These are phyloP conservation scores for Brachyistius frenatus DNA, from an alignment of 2,113 vertebrate species.

Conservation along the genomic window DNA sequence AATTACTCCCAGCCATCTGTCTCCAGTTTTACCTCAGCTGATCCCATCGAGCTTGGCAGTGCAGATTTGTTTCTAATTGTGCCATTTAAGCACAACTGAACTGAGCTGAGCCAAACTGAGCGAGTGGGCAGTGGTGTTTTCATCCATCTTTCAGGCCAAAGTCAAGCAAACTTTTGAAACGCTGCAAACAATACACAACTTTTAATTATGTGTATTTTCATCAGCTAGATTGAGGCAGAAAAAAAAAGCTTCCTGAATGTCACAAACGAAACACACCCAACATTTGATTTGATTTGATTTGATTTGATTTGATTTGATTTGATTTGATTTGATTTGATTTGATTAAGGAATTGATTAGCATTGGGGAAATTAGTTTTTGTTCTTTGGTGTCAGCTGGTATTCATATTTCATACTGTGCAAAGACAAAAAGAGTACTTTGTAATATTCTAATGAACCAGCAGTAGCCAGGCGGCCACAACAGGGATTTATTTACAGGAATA, in stretches of 20 bases:
- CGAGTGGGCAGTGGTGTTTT: slow-evolving; percentile 50
- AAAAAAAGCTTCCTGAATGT: slow-evolving; percentile 40
- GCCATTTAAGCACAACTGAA: slow-evolving; percentile 52
- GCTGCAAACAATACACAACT: slow-evolving; percentile 4
- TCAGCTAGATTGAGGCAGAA: slow-evolving; percentile 11
- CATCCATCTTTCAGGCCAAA: slow-evolving; percentile 38
- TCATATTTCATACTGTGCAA: slow-evolving; percentile 25
- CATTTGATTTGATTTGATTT: not conserved
- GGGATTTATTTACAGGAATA: slow-evolving; percentile 22
- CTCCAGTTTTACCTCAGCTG: slow-evolving; percentile 65
- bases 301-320: too few relatives aligned
- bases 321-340: slow-evolving; percentile 3
- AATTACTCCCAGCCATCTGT: slow-evolving; percentile 75
- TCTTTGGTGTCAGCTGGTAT: slow-evolving; percentile 31
- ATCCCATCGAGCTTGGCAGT: slow-evolving; percentile 57
- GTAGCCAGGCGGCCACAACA: slow-evolving; percentile 6
- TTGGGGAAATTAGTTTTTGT: slow-evolving; percentile 33
- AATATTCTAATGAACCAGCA: slow-evolving; percentile 6
- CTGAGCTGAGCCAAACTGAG: slow-evolving; percentile 39
- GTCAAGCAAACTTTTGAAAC: slow-evolving; percentile 44
- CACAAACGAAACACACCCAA: slow-evolving; percentile 43
- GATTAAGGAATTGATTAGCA: slow-evolving; percentile 53
- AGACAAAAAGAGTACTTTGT: slow-evolving; percentile 17
- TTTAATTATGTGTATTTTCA: slow-evolving; percentile 40
- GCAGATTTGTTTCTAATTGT: slow-evolving; percentile 48